phyloP scores from a whole-genome alignment of 2,888 invertebrate species.

The Phymatocera aterrima region DNA sequence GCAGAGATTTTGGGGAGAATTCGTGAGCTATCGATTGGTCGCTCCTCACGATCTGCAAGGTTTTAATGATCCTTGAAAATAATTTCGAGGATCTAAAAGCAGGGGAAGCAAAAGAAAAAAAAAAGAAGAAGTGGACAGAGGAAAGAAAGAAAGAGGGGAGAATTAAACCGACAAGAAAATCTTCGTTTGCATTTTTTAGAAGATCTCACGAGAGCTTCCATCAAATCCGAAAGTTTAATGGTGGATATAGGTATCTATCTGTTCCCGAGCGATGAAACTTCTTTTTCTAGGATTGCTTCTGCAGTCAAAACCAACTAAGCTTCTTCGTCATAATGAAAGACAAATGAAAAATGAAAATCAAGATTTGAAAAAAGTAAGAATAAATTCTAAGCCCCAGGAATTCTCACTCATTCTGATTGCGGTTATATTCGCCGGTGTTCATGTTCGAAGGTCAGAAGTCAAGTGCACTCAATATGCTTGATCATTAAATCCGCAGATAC shows the following conservation, averaged over 20 bases:
- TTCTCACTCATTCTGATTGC: background rate
- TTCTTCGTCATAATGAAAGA: background rate
- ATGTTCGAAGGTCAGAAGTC: background rate
- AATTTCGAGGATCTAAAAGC: conserved; percentile 9
- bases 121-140: too few relatives aligned
- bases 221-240: background rate
- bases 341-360: background rate
- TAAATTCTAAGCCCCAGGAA: background rate
- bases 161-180: background rate
- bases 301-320: background rate
- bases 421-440: background rate
- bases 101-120: background rate
- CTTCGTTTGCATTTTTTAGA: conserved; percentile 12
- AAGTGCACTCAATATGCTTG: background rate
- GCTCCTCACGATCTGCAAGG: conserved; percentile 23
- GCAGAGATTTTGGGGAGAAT: conserved; percentile 17
- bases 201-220: background rate
- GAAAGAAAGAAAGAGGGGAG: background rate
- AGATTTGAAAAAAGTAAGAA: background rate
- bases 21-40: conserved; percentile 34
- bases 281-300: background rate
- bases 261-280: background rate
- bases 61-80: conserved; percentile 33
- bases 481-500: conserved; percentile 11
- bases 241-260: too few relatives aligned